A percentile compares a stretch with the other conserved stretches of the same genome.
phyloP scores from a whole-genome alignment of 1,140 invertebrate species.

The Vanessa tameamea region DNA sequence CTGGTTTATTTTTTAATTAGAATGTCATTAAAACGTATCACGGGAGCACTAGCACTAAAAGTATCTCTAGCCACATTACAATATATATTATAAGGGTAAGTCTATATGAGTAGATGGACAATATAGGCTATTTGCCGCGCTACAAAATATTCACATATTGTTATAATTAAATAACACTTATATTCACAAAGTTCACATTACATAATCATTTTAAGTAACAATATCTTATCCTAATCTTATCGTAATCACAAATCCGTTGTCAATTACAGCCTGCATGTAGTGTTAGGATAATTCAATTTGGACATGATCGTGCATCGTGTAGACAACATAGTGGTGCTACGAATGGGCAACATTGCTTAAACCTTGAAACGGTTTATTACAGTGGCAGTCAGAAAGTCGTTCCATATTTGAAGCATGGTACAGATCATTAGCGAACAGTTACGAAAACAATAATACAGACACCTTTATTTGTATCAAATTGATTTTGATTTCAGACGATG shows the following conservation, averaged over 20 bases:
- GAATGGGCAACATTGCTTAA: slow-evolving; percentile 8
- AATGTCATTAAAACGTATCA: background rate
- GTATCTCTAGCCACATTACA: slow-evolving; percentile 52
- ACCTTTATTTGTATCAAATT: too few relatives aligned
- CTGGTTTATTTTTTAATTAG: background rate
- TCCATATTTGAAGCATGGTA: slow-evolving; percentile 7
- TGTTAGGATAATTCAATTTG: slow-evolving; percentile 54
- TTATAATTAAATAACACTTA: slow-evolving; percentile 76
- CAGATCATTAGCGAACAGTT: background rate
- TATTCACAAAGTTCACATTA: slow-evolving; percentile 65
- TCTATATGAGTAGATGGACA: slow-evolving; percentile 57
- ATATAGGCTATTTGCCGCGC: slow-evolving; percentile 47
- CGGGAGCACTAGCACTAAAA: slow-evolving; percentile 4
- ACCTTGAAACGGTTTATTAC: slow-evolving; percentile 36
- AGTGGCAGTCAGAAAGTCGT: slow-evolving; percentile 35
- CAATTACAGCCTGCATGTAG: slow-evolving; percentile 71
- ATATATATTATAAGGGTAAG: slow-evolving; percentile 47
- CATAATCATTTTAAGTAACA: slow-evolving; percentile 56
- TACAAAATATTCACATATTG: slow-evolving; percentile 71
- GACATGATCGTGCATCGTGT: slow-evolving; percentile 33
- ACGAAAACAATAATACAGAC: too few relatives aligned
- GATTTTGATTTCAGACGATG: too few relatives aligned
- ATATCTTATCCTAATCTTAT: slow-evolving; percentile 55
- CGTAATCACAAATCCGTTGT: slow-evolving; percentile 78
- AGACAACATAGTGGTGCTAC: background rate